Evolutionary conservation across 2,797 vertebrate species (phyloP), one percentile per base, ranked within the genome.

Genomic region (Macrochelys suwanniensis): DNA sequence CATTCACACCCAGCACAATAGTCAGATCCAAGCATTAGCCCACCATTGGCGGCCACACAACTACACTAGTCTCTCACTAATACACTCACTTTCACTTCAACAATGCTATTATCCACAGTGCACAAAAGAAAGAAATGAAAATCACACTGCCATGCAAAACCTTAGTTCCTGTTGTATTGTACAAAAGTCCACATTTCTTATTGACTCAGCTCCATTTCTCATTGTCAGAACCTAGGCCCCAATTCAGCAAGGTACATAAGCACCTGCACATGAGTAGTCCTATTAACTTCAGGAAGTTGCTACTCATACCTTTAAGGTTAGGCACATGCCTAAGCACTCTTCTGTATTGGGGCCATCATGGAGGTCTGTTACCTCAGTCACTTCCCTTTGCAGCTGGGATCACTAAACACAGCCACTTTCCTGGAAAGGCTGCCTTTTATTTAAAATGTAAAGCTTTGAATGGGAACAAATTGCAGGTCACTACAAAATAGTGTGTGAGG

Each of bases 311-410:
- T 85, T 90, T 85, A 37, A 25, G 23, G 4, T 90, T 87, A 61
- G 81, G 47, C 42, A 57, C 76, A 68, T 65, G 11, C 15, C 85
- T 89, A 28, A 71, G 6, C 45, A 28, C 81, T 88, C 88, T 93
- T 85, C 53, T 83, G 77, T 71, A 80, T 4, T 77, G 42, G 2
- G 47, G 7, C 84, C 23, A 89, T 28, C 37, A 10, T 82, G 37
- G 93, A 57, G 65, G 16, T 17, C 25, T 81, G 79, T 90, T 57
- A 53, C 65, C n/a, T 84, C 57, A 74, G 74, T 78, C 37, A 28
- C 90, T 94, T 92, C 88, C 28, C 92, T 25, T 77, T 91, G 91
- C 61, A 96, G 50, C 65, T 93, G 42, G 80, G 61, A 33, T 94
- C 83, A 90, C 80, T 76, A 71, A 94, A 78, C 45, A 59, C n/a